Base-by-base conservation (phyloP, 2,888 invertebrate species). In the Heliconius charithonia region DNA sequence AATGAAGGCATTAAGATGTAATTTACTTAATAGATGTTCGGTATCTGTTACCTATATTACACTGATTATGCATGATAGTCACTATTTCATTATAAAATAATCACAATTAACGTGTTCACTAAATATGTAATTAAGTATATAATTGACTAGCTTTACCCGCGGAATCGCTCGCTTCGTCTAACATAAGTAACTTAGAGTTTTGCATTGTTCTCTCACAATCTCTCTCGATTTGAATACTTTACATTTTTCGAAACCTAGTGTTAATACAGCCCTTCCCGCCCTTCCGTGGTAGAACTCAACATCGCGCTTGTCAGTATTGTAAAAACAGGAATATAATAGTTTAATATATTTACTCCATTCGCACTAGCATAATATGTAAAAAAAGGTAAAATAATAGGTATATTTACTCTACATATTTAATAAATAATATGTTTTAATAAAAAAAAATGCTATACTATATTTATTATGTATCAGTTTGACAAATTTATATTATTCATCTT, bases 11-110 rank as follows among this genome's bases (percentile, higher is more conserved):
- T 66, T 73, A 65, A 73, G 56, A 59, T 32, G 25, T 63, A 63
- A 71, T 70, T 63, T 29, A 25, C 72, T 37, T 65, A 65, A 72
- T 72, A 59, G 59, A 72, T 27, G 63, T 27, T 22, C 37, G 63
- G 22, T 74, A 63, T 59, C 51, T 62, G 12, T 62, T 62, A 37
- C 62, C 32, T 4, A 22, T 69, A 32, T 27, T 27, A 41, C 32
- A 59, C 63, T 74, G 63, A 74, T 74, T 74, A 74, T 74, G 22
- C n/a, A 37, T 25, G 59, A 72, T n/a, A 74, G 27, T 73, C 13
- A 16, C 37, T 59, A 73, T 74, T 74, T 63, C 27, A 63, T 65
- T 63, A 74, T 65, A 63, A 59, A 59, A n/a, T 29, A 69, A n/a
- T 37, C n/a, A 69, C 41, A 71, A 22, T 25, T 73, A 41, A 73